Evolutionary conservation across 2,113 vertebrate species (phyloP), one percentile per base, ranked within the genome.

Genomic region (Tapirus terrestris): DNA sequence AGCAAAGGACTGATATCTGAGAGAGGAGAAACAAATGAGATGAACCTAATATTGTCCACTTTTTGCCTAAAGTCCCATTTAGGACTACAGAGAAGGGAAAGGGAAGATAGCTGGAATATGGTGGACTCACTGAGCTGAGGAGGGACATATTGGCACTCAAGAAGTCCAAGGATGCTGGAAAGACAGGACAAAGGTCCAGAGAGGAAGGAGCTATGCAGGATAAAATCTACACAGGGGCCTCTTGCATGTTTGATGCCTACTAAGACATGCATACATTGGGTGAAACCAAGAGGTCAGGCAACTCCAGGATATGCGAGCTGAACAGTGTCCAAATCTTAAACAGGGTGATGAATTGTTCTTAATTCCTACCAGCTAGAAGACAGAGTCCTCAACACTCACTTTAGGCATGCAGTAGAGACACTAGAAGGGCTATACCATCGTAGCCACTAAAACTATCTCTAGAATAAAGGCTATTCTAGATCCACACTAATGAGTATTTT

Each of bases 141-240:
- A 67, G 31, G 25, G 1, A 16, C 7, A 65, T 1, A 4, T 0
- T n/a, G 11, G 10, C 31, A 51, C 16, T 48, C 82, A 27, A 12
- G 13, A 51, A 51, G 31, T 29, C 13, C 48, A 76, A 16, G 2
- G 65, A 10, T 68, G 48, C 33, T 86, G 8, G 3, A 56, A 86
- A 27, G 70, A 25, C 23, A 86, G 9, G 65, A n/a, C n/a, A 17
- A 3, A 86, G 65, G 25, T 70, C 33, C 23, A 56, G 33, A 86
- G 23, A 39, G 65, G 45, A 70, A 70, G 18, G 48, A 70, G 21
- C 6, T 10, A 70, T 39, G 25, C 23, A 29, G 63, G 11, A 39
- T 70, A 53, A 53, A 86, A 70, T 70, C 45, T 39, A 29, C n/a
- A 86, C 17, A 18, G 27, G 31, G 65, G 33, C 23, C 65, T 70